Base-by-base conservation (phyloP, 1,140 invertebrate genomes). In the Phenacoccus solenopsis region DNA sequence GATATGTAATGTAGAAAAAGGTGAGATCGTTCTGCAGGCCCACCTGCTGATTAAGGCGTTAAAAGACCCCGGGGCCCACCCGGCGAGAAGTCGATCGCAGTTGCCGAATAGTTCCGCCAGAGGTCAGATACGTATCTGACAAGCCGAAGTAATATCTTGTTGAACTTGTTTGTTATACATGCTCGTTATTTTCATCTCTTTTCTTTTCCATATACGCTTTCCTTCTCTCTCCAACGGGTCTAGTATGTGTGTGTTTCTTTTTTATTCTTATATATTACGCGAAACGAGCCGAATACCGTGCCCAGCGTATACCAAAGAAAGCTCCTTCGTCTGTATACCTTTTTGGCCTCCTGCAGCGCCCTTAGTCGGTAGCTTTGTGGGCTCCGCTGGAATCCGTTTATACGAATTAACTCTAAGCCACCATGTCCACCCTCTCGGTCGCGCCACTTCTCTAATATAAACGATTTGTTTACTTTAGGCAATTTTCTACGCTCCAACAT, bases 21-120 rank as follows among this genome's bases (percentile, higher is more conserved):
- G 59, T 64, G 59, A 64, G 59, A 64, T 64, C 25, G 21, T 10
- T 64, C 21, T 27, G 20, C 10, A 20, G 59, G 59, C 59, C 59
- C 59, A 64, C 59, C 59, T 64, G 59, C 59, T 64, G 59, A 64
- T 64, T 64, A 64, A 64, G 59, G 59, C 59, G 59, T 64, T 64
- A 64, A 64, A 64, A 64, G 59, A 64, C 21, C n/a, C 59, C 22
- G 20, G 59, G 59, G 59, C 59, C 59, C 59, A 64, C 59, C 59
- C 59, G 59, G 59, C 59, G 59, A 64, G 59, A 64, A 64, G 59
- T 64, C 59, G 59, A 64, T 64, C 59, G 59, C 10, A 64, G 25
- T 24, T 64, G 59, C 59, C 59, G 59, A 64, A 64, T 64, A 24
- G 59, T 64, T 64, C 59, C 22, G 59, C 59, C 13, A 64, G 59